These are phyloP conservation scores for Cyanoramphus novaezelandiae DNA, from an alignment of 2,113 vertebrate species.

Conservation along the genomic window DNA sequence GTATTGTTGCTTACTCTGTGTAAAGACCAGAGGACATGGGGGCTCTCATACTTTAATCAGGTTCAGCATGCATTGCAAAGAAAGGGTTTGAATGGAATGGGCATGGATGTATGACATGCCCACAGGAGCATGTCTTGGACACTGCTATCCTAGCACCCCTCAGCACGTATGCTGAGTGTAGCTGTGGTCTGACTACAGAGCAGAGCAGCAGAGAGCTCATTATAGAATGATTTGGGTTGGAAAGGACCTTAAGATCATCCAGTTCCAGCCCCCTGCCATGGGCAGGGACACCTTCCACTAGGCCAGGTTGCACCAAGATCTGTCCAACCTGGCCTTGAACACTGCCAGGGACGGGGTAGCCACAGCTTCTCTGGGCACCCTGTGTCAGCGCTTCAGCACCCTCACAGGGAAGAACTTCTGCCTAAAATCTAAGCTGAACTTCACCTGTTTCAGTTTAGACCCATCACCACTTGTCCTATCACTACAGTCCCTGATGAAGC, in stretches of 20 bases:
- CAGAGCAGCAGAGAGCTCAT: neutral
- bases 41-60: neutral
- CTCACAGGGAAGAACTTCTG: neutral
- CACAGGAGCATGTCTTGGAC: neutral
- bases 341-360: neutral
- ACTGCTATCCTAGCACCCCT: neutral
- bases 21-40: neutral
- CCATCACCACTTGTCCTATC: neutral
- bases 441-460: neutral
- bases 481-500: neutral
- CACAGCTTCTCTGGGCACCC: neutral
- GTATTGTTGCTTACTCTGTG: neutral
- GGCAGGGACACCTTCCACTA: neutral
- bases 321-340: neutral
- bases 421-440: neutral
- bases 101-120: neutral
- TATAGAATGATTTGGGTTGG: neutral
- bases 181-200: neutral
- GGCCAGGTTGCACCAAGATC: neutral
- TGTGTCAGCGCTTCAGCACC: neutral
- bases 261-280: neutral
- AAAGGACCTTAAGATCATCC: neutral
- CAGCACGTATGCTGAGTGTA: rapidly evolving
- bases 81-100: neutral
- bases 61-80: neutral